These are phyloP conservation scores for Zaprionus obscuricornis DNA, from an alignment of 2,888 invertebrate species.

Conservation along the genomic window DNA sequence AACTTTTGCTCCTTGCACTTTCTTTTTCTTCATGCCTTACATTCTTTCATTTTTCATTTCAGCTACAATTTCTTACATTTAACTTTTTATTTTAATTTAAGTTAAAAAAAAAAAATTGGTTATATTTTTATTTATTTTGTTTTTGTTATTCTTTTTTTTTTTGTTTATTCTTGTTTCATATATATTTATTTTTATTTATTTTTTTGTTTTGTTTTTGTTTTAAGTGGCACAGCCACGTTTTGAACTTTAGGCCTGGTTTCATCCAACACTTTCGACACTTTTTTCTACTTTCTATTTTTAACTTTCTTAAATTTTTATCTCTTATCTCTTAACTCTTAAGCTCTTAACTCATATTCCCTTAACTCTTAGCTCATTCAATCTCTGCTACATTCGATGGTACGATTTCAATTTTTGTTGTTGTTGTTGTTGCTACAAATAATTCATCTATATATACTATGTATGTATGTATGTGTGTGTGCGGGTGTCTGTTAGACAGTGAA, in stretches of 20 bases:
- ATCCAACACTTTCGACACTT: constrained; percentile 10
- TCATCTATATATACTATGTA: neutral
- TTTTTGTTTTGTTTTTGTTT: constrained; percentile 33
- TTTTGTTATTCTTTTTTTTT: constrained; percentile 3
- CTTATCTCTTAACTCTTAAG: constrained; percentile 4
- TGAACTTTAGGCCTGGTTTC: constrained; percentile 73
- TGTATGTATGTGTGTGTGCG: constrained; percentile 3
- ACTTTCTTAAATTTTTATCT: constrained; percentile 14
- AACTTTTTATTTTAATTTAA: too few species aligned
- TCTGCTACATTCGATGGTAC: constrained; percentile 34
- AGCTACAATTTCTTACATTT: constrained; percentile 13
- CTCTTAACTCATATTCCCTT: neutral
- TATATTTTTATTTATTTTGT: constrained; percentile 3
- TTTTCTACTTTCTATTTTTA: neutral
- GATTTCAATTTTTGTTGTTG: constrained; percentile 11
- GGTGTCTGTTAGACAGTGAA: too few species aligned
- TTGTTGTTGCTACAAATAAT: neutral
- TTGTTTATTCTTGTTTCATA: constrained; percentile 4
- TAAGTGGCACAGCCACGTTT: constrained; percentile 73
- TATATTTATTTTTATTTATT: constrained; percentile 11
- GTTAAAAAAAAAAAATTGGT: too few species aligned
- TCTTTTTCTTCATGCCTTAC: too few species aligned
- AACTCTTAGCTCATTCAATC: neutral
- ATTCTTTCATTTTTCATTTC: too few species aligned
- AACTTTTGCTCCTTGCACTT: too few species aligned